Conservation (phyloP, 1,140 invertebrate species). For the Zaprionus camerounensis region DNA sequence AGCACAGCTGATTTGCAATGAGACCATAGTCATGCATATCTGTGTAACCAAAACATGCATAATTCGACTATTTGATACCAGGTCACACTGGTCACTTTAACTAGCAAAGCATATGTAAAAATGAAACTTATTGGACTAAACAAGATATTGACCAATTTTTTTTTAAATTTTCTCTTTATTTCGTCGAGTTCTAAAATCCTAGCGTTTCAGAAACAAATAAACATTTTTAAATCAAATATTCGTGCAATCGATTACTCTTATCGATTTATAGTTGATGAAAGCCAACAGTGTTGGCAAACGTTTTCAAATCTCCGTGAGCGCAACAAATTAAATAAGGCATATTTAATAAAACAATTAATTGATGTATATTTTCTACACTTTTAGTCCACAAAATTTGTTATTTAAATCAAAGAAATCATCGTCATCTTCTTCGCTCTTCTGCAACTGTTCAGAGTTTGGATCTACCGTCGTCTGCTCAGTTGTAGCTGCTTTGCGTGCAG, state of each 20-base stretch:
- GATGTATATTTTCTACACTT: conserved; percentile 33
- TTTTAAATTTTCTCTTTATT: too few relatives aligned
- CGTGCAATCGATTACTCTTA: background rate
- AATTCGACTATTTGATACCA: too few relatives aligned
- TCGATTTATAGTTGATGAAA: background rate
- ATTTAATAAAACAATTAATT: background rate
- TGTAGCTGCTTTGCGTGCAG: conserved; percentile 55
- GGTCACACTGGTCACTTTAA: too few relatives aligned
- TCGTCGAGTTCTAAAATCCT: too few relatives aligned
- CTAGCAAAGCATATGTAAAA: too few relatives aligned
- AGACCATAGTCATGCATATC: too few relatives aligned
- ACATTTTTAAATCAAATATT: background rate
- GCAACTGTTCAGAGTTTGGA: conserved; percentile 61
- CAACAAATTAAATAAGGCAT: background rate
- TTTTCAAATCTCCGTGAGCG: background rate
- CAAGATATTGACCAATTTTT: too few relatives aligned
- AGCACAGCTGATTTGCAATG: too few relatives aligned
- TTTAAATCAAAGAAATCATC: conserved; percentile 81
- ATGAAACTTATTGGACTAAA: too few relatives aligned
- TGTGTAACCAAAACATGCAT: too few relatives aligned
- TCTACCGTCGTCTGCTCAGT: conserved; percentile 26
- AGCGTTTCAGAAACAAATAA: too few relatives aligned
- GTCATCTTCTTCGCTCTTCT: conserved; percentile 39
- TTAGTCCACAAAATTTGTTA: conserved; percentile 80
- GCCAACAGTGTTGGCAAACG: background rate